Conservation (phyloP, 2,888 invertebrate genomes). For the Monochamus alternatus region DNA sequence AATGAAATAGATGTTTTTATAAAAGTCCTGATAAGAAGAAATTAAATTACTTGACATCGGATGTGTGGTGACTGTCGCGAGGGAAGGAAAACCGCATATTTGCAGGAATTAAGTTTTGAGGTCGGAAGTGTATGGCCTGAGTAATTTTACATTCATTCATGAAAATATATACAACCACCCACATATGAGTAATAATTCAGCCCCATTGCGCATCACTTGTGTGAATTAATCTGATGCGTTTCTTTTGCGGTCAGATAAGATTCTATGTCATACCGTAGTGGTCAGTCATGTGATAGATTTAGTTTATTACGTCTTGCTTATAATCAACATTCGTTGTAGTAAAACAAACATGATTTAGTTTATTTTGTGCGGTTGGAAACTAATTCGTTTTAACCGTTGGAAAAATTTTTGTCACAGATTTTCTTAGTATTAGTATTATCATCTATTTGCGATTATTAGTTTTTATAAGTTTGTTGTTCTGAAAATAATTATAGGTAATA, state of each 20-base stretch:
- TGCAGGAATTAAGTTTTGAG: slow-evolving; percentile 12
- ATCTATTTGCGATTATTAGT: too few relatives aligned
- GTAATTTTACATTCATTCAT: slow-evolving; percentile 21
- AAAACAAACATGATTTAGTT: neutral
- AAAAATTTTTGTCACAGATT: too few relatives aligned
- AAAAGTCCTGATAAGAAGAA: neutral
- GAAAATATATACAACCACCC: slow-evolving; percentile 18
- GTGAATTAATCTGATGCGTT: neutral
- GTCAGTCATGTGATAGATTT: neutral
- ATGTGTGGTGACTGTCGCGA: neutral
- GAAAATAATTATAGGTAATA: too few relatives aligned
- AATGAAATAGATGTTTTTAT: slow-evolving; percentile 1
- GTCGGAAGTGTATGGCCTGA: slow-evolving; percentile 15
- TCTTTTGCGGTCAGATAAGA: slow-evolving; percentile 12
- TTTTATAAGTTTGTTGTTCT: too few relatives aligned
- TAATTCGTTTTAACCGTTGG: neutral
- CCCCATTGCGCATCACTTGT: slow-evolving; percentile 8
- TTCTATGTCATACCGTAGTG: neutral
- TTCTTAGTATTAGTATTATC: too few relatives aligned
- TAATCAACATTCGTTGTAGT: neutral
- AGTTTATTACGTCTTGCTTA: neutral
- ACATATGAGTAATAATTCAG: slow-evolving; percentile 22
- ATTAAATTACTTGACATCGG: slow-evolving; percentile 1
- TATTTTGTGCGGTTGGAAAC: slow-evolving; percentile 1
- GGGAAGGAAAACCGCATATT: slow-evolving; percentile 18